phyloP scores from a whole-genome alignment of 2,113 vertebrate species.

The Aleadryas rufinucha region DNA sequence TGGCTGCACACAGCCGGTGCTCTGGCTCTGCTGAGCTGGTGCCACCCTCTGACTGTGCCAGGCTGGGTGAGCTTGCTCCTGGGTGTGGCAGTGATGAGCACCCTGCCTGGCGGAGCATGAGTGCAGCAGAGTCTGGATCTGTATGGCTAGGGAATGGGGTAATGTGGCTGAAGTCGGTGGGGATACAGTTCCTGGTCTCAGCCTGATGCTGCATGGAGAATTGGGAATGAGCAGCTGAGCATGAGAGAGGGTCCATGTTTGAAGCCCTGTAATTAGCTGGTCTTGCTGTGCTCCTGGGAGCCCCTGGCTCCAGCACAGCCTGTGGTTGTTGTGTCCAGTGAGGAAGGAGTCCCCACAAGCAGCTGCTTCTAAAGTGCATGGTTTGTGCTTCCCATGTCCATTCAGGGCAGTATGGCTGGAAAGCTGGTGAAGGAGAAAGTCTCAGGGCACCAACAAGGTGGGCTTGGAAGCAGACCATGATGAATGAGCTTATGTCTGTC shows the following conservation, averaged over 20 bases:
- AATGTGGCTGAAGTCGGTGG: neutral
- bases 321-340: neutral
- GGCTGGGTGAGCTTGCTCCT: neutral
- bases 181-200: neutral
- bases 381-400: neutral
- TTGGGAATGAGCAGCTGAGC: neutral
- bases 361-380: neutral
- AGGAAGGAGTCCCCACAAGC: neutral
- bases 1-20: rapidly evolving
- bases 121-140: neutral
- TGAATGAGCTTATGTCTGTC: rapidly evolving
- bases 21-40: neutral
- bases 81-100: neutral
- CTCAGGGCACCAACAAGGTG: neutral
- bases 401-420: neutral
- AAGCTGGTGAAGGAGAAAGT: neutral
- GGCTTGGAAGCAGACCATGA: neutral
- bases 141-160: rapidly evolving
- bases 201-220: neutral
- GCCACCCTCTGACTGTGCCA: neutral
- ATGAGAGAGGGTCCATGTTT: neutral
- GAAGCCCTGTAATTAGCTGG: neutral
- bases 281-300: neutral
- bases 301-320: neutral
- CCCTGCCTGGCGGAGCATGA: neutral